Base-by-base conservation (phyloP, 2,113 vertebrate genomes). In the Eptesicus fuscus region DNA sequence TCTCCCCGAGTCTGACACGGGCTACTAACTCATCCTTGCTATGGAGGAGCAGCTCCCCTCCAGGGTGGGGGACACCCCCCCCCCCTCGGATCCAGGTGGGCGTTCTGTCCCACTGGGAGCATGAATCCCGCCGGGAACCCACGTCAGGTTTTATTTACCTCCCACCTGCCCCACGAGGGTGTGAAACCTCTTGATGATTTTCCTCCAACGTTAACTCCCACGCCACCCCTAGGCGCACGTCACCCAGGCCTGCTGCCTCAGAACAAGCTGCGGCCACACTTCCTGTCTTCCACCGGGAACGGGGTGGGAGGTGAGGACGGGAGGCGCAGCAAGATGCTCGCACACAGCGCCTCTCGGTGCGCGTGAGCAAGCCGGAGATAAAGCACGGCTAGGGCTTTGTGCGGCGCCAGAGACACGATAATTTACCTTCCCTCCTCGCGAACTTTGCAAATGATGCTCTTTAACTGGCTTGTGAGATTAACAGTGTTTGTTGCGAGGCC, bases 391-490 rank as follows among this genome's bases (percentile, higher is more conserved):
- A 2, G 61, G 69, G 65, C 88, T 83, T 78, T 86, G 93, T 84
- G 94, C 84, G 1, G 79, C 2, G 28, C 93, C 0, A 0, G 53
- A 8, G 17, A 95, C 84, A 4, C 8, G 76, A 69, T 95, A 71
- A 63, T 90, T 94, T 40, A 44, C 71, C 83, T 82, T 65, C 83
- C 79, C 91, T 94, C 91, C 49, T 77, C 4, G 9, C 9, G 14
- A 89, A 95, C 94, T 94, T 96, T 65, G 93, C 90, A 90, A 44
- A 69, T 0, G 82, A 28, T 23, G 56, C 92, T 95, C 91, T 92
- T 63, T 30, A 35, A 94, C 82, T 71, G 5, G 0, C 65, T 23
- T 0, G 47, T 1, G 51, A 94, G 96, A 69, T 59, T 23, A 92
- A 76, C 91, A 95, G 91, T 56, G 91, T 70, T 88, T 73, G 76